These are phyloP conservation scores for Achlya flavicornis DNA, from an alignment of 2,888 invertebrate species.

Conservation along the genomic window DNA sequence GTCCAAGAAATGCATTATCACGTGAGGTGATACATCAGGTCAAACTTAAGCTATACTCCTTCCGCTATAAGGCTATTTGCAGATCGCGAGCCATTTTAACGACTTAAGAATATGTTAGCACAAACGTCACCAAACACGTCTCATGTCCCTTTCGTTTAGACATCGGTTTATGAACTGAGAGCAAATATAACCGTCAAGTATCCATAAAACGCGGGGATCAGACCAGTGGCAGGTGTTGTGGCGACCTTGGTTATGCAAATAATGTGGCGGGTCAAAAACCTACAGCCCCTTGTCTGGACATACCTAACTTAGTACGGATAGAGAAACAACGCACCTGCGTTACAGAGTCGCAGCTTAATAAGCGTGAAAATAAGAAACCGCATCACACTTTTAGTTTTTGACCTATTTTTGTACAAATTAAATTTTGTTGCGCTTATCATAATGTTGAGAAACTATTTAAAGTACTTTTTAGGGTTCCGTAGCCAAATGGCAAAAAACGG, in stretches of 20 bases:
- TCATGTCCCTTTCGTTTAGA: conserved; percentile 1
- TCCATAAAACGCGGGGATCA: conserved; percentile 29
- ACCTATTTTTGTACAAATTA: background rate
- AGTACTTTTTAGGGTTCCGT: no score
- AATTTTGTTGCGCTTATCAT: background rate
- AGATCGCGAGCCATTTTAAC: background rate
- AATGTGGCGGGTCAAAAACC: conserved; percentile 63
- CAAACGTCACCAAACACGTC: background rate
- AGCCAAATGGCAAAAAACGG: no score
- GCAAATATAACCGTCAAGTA: conserved; percentile 20
- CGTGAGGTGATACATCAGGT: background rate
- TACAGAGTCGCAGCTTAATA: background rate
- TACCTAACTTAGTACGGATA: conserved; percentile 19
- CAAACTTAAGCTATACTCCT: background rate
- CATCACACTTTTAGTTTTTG: background rate
- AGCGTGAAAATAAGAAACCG: background rate
- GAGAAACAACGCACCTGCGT: conserved; percentile 7
- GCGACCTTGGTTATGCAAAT: conserved; percentile 69
- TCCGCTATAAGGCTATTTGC: background rate
- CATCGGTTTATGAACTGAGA: conserved; percentile 15
- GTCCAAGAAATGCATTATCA: conserved; percentile 9
- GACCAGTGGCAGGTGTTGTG: conserved; percentile 55
- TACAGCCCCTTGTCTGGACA: conserved; percentile 41
- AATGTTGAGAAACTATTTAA: background rate
- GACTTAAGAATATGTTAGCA: background rate